Evolutionary conservation across 2,113 vertebrate species (phyloP).

Genomic region (Colinus virginianus): DNA sequence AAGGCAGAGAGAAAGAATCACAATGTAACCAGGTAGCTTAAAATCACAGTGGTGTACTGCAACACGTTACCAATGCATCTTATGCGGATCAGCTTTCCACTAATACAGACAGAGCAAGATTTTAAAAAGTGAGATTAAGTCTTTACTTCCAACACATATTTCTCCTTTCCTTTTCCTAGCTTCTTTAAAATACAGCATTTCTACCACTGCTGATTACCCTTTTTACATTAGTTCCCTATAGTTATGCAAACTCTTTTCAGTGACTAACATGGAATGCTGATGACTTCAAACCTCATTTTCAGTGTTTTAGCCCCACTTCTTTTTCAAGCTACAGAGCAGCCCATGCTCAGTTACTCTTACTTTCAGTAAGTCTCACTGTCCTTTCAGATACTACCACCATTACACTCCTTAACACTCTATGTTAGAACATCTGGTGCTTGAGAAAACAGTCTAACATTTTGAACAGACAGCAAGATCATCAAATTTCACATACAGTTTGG

Average conservation of each 20-base stretch:
- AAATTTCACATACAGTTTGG: neutral
- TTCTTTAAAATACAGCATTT: neutral
- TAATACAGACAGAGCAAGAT: neutral
- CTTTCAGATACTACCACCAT: neutral
- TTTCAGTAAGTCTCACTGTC: neutral
- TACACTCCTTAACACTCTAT: neutral
- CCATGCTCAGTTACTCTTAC: neutral
- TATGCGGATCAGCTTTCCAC: neutral
- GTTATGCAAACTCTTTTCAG: neutral
- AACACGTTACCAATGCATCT: neutral
- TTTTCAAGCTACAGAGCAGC: neutral
- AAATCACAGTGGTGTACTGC: neutral
- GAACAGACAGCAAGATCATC: neutral
- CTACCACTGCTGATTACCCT: neutral
- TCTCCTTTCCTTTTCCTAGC: neutral
- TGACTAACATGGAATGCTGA: neutral
- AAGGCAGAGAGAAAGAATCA: neutral
- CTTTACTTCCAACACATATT: neutral
- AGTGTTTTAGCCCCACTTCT: neutral
- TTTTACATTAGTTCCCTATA: neutral
- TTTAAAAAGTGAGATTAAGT: neutral
- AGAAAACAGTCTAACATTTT: conserved; percentile 4
- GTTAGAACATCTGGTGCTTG: neutral
- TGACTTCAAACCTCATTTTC: neutral
- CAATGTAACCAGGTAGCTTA: neutral